Percentiles rank a stretch among this genome's conserved stretches.
Conservation (phyloP, 2,113 vertebrate species). For the Cephalopholis sonnerati region DNA sequence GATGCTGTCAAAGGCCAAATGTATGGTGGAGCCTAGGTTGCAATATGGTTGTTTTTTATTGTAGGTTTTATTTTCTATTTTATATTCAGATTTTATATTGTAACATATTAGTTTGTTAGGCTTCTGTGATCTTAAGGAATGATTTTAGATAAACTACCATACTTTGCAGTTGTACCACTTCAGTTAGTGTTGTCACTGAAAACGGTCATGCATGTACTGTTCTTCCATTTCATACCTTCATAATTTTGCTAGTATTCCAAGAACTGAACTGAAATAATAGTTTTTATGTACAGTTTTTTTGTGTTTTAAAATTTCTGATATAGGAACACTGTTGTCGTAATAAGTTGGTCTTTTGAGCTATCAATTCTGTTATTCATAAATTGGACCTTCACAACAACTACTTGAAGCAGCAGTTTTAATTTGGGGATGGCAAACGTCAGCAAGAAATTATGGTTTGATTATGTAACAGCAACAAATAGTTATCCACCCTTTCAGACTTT, state of each 20-base stretch:
- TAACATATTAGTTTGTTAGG: background rate
- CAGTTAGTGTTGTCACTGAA: background rate
- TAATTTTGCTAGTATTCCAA: slow-evolving; percentile 8
- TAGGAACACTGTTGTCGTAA: background rate
- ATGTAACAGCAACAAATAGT: slow-evolving; percentile 8
- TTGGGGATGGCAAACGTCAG: background rate
- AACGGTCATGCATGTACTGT: slow-evolving; percentile 8
- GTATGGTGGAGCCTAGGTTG: slow-evolving; percentile 14
- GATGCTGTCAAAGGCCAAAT: background rate
- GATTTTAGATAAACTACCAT: slow-evolving; percentile 44
- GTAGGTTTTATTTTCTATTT: slow-evolving; percentile 48
- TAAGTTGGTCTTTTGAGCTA: slow-evolving; percentile 35
- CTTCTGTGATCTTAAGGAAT: slow-evolving; percentile 35
- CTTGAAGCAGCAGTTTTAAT: slow-evolving; percentile 28
- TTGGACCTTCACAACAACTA: slow-evolving; percentile 18
- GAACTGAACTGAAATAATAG: slow-evolving; percentile 10
- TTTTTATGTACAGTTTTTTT: slow-evolving; percentile 41
- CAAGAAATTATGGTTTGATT: slow-evolving; percentile 7
- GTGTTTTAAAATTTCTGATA: slow-evolving; percentile 19
- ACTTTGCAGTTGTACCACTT: slow-evolving; percentile 13
- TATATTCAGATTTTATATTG: slow-evolving; percentile 47
- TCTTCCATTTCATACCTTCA: slow-evolving; percentile 7
- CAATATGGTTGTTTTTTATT: slow-evolving; percentile 29
- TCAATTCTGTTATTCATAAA: slow-evolving; percentile 22
- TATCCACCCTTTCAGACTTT: slow-evolving; percentile 20